These are phyloP conservation scores for Stomatorhinus walkeri DNA, from an alignment of 2,797 vertebrate genomes.

Conservation along the genomic window DNA sequence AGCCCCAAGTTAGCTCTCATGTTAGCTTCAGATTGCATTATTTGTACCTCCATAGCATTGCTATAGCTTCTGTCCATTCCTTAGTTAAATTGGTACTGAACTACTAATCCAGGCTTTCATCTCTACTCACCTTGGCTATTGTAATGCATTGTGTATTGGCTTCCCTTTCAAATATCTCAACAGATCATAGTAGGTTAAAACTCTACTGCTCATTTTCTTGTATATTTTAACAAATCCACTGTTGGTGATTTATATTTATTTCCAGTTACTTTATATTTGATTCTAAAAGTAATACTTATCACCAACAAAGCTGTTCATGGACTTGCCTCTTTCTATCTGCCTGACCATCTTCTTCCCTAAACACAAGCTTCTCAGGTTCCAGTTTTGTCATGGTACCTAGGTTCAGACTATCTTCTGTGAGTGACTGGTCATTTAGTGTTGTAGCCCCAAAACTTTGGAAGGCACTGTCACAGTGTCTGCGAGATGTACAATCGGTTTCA, in stretches of 20 bases:
- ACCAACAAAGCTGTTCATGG: not conserved
- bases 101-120: not conserved
- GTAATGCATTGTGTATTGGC: not conserved
- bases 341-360: not conserved
- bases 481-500: not conserved
- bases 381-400: not conserved
- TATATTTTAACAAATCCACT: not conserved
- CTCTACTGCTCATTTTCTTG: not conserved
- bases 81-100: not conserved
- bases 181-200: not conserved
- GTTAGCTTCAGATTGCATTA: not conserved
- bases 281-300: not conserved
- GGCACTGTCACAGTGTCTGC: not conserved
- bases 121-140: not conserved
- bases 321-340: not conserved
- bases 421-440: not conserved
- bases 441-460: not conserved
- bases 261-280: not conserved
- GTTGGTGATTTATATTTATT: not conserved
- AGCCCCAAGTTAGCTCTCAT: not conserved
- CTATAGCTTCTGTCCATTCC: not conserved
- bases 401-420: not conserved
- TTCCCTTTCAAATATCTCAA: not conserved
- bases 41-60: not conserved
- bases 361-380: not conserved